Percentiles rank a stretch among this genome's conserved stretches.
These are phyloP conservation scores for Abrostola triplasia DNA, from an alignment of 2,888 invertebrate genomes.

Conservation along the genomic window DNA sequence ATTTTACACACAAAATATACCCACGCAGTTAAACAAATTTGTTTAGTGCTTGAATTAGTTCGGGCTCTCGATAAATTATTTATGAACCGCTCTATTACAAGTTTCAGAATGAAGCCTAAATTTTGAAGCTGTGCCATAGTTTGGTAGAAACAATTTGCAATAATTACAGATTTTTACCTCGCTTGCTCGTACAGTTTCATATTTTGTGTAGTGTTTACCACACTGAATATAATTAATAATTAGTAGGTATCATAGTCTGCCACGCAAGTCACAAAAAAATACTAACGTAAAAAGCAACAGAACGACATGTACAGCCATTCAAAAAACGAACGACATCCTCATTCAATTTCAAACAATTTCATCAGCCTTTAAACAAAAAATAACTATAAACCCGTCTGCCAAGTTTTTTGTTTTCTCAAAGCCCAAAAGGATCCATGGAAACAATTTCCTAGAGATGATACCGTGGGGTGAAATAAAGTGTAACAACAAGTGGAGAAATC, in stretches of 20 bases:
- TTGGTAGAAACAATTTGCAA: constrained; percentile 9
- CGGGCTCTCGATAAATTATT: constrained; percentile 35
- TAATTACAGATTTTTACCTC: neutral
- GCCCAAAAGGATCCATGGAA: constrained; percentile 77
- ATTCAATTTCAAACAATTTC: constrained; percentile 50
- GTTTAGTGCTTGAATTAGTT: constrained; percentile 32
- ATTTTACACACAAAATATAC: constrained; percentile 28
- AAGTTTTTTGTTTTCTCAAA: constrained; percentile 70
- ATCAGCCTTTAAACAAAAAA: constrained; percentile 43
- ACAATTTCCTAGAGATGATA: constrained; percentile 84
- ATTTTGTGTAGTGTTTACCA: too few species aligned
- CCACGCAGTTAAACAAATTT: constrained; percentile 25
- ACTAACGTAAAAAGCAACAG: too few species aligned
- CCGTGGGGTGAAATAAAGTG: constrained; percentile 84
- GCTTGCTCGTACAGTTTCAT: neutral
- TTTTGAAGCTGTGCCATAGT: constrained; percentile 23
- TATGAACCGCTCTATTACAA: constrained; percentile 34
- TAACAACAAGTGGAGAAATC: constrained; percentile 80
- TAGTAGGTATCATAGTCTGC: too few species aligned
- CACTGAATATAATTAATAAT: too few species aligned
- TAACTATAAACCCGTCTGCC: constrained; percentile 52
- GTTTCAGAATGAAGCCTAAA: constrained; percentile 33
- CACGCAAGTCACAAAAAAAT: too few species aligned
- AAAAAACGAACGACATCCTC: constrained; percentile 23
- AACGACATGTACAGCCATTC: neutral